Base-by-base conservation (phyloP, 2,888 invertebrate species). In the Uloborus plumipes region DNA sequence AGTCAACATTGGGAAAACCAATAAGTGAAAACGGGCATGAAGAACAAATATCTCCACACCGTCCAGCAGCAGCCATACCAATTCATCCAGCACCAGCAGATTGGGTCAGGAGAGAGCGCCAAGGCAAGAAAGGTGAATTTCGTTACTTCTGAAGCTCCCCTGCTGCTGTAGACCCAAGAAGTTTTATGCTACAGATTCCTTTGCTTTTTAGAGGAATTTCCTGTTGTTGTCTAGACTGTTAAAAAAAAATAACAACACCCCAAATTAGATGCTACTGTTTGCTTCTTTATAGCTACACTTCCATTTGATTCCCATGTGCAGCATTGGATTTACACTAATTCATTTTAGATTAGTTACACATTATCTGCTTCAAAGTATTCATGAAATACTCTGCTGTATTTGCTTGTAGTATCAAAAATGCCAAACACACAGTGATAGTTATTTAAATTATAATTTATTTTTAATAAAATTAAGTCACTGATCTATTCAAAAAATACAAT, bases 61-160 rank as follows among this genome's bases (percentile, higher is more conserved):
- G 65, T 9, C 66, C 74, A 2, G 47, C 80, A n/a, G 58, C 80
- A 18, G 66, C 80, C n/a, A 84, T 84, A 20, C 80, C 80, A 13
- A 66, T 61, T 15, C 66, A 66, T 16, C 81, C 84, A 7, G 84
- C 84, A 4, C 76, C 84, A 2, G 93, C 94, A 18, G 95, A 95
- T 89, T 94, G 95, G 94, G 93, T 95, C 87, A 93, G 94, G 87
- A 94, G 94, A 89, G 95, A 95, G 89, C 92, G 95, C 87, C 93
- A 94, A 89, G 96, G 95, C 91, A 96, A 96, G 92, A 96, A 95
- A 92, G 96, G 96, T 90, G 96, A 96, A 92, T 96, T 96, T 90
- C 93, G 96, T 90, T 96, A 96, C 91, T 96, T 96, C 91, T 96
- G 78, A 82, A 39, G 16, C n/a, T 49, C 13, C 22, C 15, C 31